Evolutionary conservation across 2,888 invertebrate genomes (phyloP).

Genomic region (Nomada fabriciana): DNA sequence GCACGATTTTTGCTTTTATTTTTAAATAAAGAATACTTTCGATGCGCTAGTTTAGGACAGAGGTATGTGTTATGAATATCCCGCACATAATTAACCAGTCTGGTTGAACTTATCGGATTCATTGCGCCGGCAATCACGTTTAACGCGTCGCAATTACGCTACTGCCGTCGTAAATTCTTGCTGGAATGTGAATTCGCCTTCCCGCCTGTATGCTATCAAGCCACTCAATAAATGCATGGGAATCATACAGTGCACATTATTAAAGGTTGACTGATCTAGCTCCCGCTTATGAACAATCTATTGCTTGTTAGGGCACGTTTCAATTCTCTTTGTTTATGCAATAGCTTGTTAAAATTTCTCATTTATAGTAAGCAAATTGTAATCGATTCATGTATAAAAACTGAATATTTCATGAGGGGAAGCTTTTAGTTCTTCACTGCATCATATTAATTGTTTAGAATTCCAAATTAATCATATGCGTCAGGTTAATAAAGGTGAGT

Average conservation of each 20-base stretch:
- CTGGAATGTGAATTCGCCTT: not conserved
- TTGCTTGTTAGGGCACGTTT: not conserved
- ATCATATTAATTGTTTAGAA: too few relatives aligned
- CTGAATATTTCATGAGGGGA: too few relatives aligned
- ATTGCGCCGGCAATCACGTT: slow-evolving; percentile 8
- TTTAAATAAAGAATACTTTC: not conserved
- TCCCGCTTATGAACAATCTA: not conserved
- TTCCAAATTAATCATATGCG: too few relatives aligned
- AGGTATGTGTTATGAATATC: not conserved
- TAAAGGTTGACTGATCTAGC: not conserved
- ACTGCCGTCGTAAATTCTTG: slow-evolving; percentile 25
- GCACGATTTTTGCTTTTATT: not conserved
- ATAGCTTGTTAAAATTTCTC: too few relatives aligned
- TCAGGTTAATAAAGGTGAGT: too few relatives aligned
- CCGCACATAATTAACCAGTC: slow-evolving; percentile 9
- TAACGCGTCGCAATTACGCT: not conserved
- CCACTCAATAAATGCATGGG: too few relatives aligned
- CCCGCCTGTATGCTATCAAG: not conserved
- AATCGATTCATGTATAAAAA: too few relatives aligned
- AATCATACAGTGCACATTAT: not conserved
- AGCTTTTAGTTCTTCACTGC: too few relatives aligned
- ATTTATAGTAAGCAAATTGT: too few relatives aligned
- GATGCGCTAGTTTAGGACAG: not conserved
- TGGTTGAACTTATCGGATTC: slow-evolving; percentile 5
- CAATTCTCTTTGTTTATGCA: too few relatives aligned